Percentiles rank a stretch among this genome's conserved stretches.
Conservation (phyloP, 2,797 vertebrate genomes). For the Sebastes vulpes region DNA sequence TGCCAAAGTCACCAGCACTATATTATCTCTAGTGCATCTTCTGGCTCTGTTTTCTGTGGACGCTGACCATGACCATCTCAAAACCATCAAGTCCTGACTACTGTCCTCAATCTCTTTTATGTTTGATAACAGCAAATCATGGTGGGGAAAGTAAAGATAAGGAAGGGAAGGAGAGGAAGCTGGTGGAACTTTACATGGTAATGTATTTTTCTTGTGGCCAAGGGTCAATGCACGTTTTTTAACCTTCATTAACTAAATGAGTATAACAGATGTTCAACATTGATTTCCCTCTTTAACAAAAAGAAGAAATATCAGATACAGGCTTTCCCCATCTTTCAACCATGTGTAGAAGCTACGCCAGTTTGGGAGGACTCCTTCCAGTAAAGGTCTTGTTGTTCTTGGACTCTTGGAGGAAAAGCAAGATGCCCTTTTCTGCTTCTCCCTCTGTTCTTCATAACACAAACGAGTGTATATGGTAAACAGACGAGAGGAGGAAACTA, state of each 20-base stretch:
- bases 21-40: slow-evolving; percentile 46
- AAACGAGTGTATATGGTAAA: slow-evolving; percentile 43
- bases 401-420: slow-evolving; percentile 43
- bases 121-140: slow-evolving; percentile 28
- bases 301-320: slow-evolving; percentile 34
- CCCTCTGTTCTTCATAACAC: slow-evolving; percentile 28
- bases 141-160: slow-evolving; percentile 1
- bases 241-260: slow-evolving; percentile 19
- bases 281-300: slow-evolving; percentile 24
- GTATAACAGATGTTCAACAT: slow-evolving; percentile 38
- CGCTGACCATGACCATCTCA: slow-evolving; percentile 22
- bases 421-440: slow-evolving; percentile 13
- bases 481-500: slow-evolving; percentile 34
- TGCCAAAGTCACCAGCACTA: slow-evolving; percentile 53
- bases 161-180: not conserved
- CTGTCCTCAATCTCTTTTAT: slow-evolving; percentile 42
- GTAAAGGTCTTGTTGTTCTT: slow-evolving; percentile 67
- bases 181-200: slow-evolving; percentile 8
- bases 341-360: slow-evolving; percentile 51
- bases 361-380: slow-evolving; percentile 37
- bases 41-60: slow-evolving; percentile 42
- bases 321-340: slow-evolving; percentile 63
- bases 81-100: slow-evolving; percentile 22
- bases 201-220: slow-evolving; percentile 12
- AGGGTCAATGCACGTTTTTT: not conserved